Evolutionary conservation across 2,797 vertebrate species (phyloP).

Genomic region (Falco biarmicus): DNA sequence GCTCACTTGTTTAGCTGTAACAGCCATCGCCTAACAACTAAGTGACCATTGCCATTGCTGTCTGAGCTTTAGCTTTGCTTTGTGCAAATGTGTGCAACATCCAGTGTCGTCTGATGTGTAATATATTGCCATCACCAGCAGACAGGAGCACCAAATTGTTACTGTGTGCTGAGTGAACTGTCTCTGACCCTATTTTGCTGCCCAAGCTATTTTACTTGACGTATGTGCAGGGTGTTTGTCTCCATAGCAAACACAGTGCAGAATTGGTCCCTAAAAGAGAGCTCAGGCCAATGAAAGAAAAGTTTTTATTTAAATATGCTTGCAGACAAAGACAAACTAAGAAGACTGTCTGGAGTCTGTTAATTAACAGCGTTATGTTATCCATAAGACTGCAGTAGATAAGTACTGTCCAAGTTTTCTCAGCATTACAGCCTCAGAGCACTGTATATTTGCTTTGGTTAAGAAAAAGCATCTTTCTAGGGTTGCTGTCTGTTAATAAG

Average conservation of each 20-base stretch:
- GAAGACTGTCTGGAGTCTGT: background rate
- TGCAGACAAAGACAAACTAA: conserved; percentile 8
- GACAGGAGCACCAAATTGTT: background rate
- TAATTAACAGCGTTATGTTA: conserved; percentile 40
- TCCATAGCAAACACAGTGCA: background rate
- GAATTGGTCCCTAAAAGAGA: background rate
- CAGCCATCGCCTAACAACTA: background rate
- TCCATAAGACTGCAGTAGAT: background rate
- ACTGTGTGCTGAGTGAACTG: background rate
- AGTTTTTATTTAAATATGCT: background rate
- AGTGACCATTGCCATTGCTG: background rate
- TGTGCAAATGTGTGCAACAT: background rate
- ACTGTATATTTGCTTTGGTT: background rate
- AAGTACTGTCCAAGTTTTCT: background rate
- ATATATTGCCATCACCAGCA: background rate
- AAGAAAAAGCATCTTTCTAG: background rate
- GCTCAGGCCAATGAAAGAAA: background rate
- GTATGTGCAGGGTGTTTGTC: background rate
- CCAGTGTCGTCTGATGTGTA: rapidly evolving
- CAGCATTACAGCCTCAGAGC: background rate
- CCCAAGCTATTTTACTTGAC: background rate
- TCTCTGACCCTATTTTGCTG: background rate
- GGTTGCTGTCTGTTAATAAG: conserved; percentile 16
- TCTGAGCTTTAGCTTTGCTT: background rate
- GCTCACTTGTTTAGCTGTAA: background rate